These are phyloP conservation scores for Acanthoscelides obtectus DNA, from an alignment of 2,888 invertebrate species.

Conservation along the genomic window DNA sequence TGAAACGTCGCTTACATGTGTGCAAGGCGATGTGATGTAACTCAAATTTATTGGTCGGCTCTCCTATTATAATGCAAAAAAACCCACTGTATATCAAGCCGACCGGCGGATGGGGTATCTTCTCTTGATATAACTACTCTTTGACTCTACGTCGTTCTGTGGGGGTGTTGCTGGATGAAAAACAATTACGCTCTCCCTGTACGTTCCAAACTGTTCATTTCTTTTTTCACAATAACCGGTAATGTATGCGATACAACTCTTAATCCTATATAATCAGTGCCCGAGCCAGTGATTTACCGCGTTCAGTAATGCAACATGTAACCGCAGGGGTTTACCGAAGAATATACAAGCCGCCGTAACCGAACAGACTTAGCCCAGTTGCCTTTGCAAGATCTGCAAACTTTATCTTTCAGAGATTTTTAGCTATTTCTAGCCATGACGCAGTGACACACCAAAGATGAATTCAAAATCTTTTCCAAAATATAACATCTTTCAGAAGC, in stretches of 20 bases:
- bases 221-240: conserved; percentile 26
- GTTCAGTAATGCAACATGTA: conserved; percentile 30
- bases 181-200: background rate
- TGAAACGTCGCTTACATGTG: too few species aligned
- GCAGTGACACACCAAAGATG: too few species aligned
- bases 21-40: too few species aligned
- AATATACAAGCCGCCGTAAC: background rate
- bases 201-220: conserved; percentile 25
- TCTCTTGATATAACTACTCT: too few species aligned
- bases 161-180: background rate
- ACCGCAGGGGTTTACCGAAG: conserved; percentile 25
- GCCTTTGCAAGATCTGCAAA: background rate
- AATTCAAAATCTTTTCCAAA: too few species aligned
- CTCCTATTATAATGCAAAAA: too few species aligned
- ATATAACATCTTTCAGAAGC: too few species aligned
- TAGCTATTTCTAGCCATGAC: background rate
- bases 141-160: too few species aligned
- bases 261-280: conserved; percentile 33
- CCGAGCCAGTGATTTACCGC: conserved; percentile 31
- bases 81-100: too few species aligned
- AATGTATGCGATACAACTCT: conserved; percentile 33
- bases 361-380: background rate
- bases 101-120: too few species aligned
- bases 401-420: background rate
- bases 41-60: too few species aligned